A percentile compares a stretch with the other conserved stretches of the same genome.
These are phyloP conservation scores for Gymnodraco acuticeps DNA, from an alignment of 2,797 vertebrate species.

Conservation along the genomic window DNA sequence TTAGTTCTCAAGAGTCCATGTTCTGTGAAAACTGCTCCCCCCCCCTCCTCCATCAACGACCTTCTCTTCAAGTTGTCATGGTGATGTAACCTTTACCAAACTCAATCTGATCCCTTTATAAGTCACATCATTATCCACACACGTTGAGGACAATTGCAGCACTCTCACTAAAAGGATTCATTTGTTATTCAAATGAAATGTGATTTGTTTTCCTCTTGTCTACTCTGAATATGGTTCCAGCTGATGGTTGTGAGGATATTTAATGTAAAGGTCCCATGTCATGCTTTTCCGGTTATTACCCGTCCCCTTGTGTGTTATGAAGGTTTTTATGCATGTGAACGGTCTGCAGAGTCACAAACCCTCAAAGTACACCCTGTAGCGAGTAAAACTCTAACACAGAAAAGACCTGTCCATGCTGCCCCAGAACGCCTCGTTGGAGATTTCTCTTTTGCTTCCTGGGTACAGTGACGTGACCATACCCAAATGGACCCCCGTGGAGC, in stretches of 20 bases:
- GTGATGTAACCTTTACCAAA: conserved; percentile 73
- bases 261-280: conserved; percentile 17
- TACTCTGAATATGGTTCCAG: conserved; percentile 32
- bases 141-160: conserved; percentile 61
- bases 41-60: conserved; percentile 16
- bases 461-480: too few relatives aligned
- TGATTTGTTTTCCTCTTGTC: background rate
- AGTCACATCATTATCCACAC: conserved; percentile 66
- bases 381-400: too few relatives aligned
- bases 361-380: too few relatives aligned
- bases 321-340: too few relatives aligned
- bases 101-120: conserved; percentile 60
- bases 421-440: too few relatives aligned
- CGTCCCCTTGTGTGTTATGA: too few relatives aligned
- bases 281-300: too few relatives aligned
- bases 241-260: conserved; percentile 61
- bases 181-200: conserved; percentile 79
- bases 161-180: conserved; percentile 74
- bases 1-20: conserved; percentile 10
- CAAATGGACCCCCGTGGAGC: too few relatives aligned
- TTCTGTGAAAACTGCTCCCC: conserved; percentile 2
- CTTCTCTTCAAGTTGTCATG: conserved; percentile 71
- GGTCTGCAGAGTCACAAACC: too few relatives aligned
- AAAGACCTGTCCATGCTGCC: too few relatives aligned
- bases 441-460: too few relatives aligned